phyloP scores from a whole-genome alignment of 1,140 invertebrate species.

The Cherax destructor region DNA sequence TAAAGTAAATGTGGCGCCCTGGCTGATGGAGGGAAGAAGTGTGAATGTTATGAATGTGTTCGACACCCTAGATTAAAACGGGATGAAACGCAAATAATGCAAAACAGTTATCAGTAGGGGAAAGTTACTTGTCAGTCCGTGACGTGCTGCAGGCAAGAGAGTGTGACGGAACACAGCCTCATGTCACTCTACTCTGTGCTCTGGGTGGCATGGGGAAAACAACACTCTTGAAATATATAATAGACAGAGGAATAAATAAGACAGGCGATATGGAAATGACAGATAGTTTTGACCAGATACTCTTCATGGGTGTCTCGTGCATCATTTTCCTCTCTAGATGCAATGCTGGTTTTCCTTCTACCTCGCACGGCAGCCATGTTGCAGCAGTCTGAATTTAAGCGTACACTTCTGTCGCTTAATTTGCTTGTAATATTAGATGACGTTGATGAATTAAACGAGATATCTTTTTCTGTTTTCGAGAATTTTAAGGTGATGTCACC shows the following conservation, averaged over 20 bases:
- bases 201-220: conserved; percentile 56
- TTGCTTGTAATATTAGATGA: conserved; percentile 50
- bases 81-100: conserved; percentile 43
- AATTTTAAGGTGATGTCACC: conserved; percentile 48
- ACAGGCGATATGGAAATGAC: background rate
- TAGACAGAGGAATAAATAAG: conserved; percentile 5
- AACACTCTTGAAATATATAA: conserved; percentile 32
- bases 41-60: conserved; percentile 30
- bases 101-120: conserved; percentile 29
- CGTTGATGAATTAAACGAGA: conserved; percentile 28
- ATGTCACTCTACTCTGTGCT: conserved; percentile 37
- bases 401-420: conserved; percentile 32
- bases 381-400: conserved; percentile 29
- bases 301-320: conserved; percentile 35
- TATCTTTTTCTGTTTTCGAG: conserved; percentile 22
- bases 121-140: conserved; percentile 34
- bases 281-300: conserved; percentile 40
- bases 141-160: conserved; percentile 29
- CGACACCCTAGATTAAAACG: conserved; percentile 29
- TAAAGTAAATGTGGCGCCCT: conserved; percentile 33
- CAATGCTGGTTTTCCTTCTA: conserved; percentile 19
- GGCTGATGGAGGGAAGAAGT: conserved; percentile 26
- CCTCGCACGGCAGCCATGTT: conserved; percentile 41
- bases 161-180: conserved; percentile 43
- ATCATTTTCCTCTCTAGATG: conserved; percentile 28